Evolutionary conservation across 2,797 vertebrate species (phyloP), one percentile per base, ranked within the genome.

Genomic region (Luscinia luscinia): DNA sequence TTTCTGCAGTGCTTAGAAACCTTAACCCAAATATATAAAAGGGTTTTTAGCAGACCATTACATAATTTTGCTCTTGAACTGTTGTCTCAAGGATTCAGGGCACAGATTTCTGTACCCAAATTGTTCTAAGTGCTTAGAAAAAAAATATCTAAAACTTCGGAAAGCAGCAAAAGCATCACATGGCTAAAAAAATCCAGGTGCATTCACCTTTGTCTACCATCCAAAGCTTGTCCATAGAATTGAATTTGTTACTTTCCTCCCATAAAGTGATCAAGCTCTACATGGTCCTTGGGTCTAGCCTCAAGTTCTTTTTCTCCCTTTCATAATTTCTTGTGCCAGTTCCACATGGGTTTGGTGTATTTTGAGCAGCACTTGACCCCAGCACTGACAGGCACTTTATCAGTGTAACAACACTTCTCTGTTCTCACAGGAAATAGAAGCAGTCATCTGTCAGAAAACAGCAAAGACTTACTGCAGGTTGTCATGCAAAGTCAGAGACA

Each of bases 351-450:
- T 20, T 38, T 52, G 54, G 49, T 78, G 34, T 93, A 89, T 87
- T 66, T 92, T 79, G 59, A 80, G 64, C 62, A 84, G 40, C 75
- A 41, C 57, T 96, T 94, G 82, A 94, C 70, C 77, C 54, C 54
- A 92, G 64, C 17, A 85, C 46, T 57, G 86, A 89, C 59, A 92
- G 63, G 66, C 46, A 68, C 20, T 70, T 88, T 80, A 80, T 90
- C 77, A 93, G 67, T n/a, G 86, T 66, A 76, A 79, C 51, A 86
- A 84, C 80, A 45, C 51, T 79, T 87, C 77, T 70, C 51, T 63
- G 51, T 38, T 82, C 61, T 48, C 52, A 4, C 6, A 30, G 51
- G 62, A 94, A 84, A 59, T 51, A 58, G 68, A 83, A 94, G 73
- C 64, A 62, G 61, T 70, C 54, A 9, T 91, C 57, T 79, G 79